Evolutionary conservation across 2,888 invertebrate species (phyloP), one percentile per base, ranked within the genome.

Genomic region (Lasioglossum vierecki): DNA sequence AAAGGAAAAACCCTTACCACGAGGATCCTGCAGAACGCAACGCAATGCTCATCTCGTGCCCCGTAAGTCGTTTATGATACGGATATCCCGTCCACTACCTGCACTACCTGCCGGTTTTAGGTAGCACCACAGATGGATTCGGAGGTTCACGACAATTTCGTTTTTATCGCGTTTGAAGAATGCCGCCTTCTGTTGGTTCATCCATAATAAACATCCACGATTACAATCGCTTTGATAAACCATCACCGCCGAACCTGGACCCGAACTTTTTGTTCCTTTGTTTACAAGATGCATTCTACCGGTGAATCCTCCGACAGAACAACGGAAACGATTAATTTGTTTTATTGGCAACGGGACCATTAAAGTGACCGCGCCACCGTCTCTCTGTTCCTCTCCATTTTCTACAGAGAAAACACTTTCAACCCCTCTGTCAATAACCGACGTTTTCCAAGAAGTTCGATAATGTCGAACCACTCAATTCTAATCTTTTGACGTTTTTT

Each of bases 171-270:
- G 82, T 91, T 89, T 90, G 80, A 89, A 75, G 79, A 74, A 83
- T 57, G 82, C 89, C 89, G 89, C 89, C 78, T 75, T 39, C 22
- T 49, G 26, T 79, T 72, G 82, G 82, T 44, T 57, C 39, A 35
- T 79, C 83, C 86, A 79, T 13, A 81, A 86, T 74, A 81, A 87
- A 87, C 84, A 79, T 81, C 81, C 75, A 75, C 79, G 72, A 84
- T 86, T 90, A 82, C 83, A 80, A 89, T 82, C 86, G 80, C 84
- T 71, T 82, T 77, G 90, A 90, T 86, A 88, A 89, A 90, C 78
- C 80, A 74, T 75, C 81, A 77, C 66, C 74, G 53, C 74, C 57
- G 70, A 60, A 44, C 74, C 46, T 70, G 44, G 63, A 60, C 74
- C 8, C 53, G 53, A 22, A 41, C 46, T 41, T 53, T 88, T 82